A percentile compares a stretch with the other conserved stretches of the same genome.
Conservation (phyloP, 2,797 vertebrate genomes). For the Myiothlypis chrysogaster region DNA sequence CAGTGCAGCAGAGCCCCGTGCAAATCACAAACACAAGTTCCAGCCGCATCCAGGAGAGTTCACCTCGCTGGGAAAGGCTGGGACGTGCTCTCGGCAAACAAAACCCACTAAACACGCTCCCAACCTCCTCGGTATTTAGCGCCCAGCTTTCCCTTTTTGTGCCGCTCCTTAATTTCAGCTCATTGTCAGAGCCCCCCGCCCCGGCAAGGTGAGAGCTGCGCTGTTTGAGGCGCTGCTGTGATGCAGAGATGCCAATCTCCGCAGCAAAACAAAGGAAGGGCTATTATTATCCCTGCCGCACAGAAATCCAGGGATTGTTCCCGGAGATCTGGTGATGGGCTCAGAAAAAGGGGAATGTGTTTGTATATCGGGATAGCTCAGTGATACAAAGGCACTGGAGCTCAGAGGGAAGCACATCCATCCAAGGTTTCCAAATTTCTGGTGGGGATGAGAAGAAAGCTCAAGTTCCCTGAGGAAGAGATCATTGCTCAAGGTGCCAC, state of each 20-base stretch:
- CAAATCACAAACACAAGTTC: constrained; percentile 60
- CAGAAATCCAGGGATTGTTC: fast-evolving
- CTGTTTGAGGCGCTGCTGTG: neutral
- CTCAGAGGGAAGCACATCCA: neutral
- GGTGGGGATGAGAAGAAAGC: neutral
- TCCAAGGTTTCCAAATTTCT: neutral
- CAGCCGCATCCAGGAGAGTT: constrained; percentile 14
- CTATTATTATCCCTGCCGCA: neutral
- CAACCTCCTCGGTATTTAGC: neutral
- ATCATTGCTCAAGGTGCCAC: neutral
- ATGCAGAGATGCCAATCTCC: neutral
- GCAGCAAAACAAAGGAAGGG: neutral
- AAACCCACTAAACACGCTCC: fast-evolving
- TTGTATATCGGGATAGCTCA: neutral
- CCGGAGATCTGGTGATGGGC: neutral
- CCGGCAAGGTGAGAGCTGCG: neutral
- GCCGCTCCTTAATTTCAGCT: neutral
- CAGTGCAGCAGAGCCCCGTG: constrained; percentile 29
- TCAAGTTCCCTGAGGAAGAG: neutral
- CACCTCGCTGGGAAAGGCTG: neutral
- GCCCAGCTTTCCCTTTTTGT: neutral
- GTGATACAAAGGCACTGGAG: neutral
- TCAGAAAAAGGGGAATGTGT: neutral
- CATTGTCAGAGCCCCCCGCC: neutral
- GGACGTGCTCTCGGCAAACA: neutral